Percentiles rank a stretch among this genome's conserved stretches.
Evolutionary conservation across 2,113 vertebrate species (phyloP).

Genomic region (Rhynchopsitta pachyrhyncha): DNA sequence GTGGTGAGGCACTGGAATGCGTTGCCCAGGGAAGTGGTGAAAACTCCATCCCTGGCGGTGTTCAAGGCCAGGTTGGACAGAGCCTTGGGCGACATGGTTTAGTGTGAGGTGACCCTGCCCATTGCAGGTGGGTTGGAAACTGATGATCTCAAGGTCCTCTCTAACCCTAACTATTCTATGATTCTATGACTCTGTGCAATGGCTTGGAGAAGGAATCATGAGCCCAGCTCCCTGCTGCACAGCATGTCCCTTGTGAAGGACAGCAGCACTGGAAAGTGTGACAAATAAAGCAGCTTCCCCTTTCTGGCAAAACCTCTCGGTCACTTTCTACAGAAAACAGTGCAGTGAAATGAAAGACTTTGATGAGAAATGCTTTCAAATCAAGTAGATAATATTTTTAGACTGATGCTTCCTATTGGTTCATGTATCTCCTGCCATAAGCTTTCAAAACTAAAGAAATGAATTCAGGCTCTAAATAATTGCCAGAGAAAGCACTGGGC

Average conservation of each 20-base stretch:
- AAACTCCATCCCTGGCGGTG: not conserved
- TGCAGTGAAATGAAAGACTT: not conserved
- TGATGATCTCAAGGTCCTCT: not conserved
- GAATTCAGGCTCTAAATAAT: not conserved
- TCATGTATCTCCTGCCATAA: not conserved
- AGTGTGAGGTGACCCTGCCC: not conserved
- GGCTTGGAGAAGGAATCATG: not conserved
- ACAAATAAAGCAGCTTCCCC: not conserved
- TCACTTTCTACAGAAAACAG: not conserved
- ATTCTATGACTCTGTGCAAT: not conserved
- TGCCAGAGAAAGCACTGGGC: not conserved
- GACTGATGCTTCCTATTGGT: not conserved
- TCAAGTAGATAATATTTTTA: not conserved
- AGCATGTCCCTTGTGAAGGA: not conserved
- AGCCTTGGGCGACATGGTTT: not conserved
- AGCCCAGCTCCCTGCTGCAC: not conserved
- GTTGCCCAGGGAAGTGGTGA: not conserved
- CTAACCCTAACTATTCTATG: not conserved
- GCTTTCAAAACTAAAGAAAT: slow-evolving; percentile 12
- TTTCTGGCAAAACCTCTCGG: not conserved
- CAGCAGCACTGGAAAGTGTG: accelerated
- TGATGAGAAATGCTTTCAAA: not conserved
- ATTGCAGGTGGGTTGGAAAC: not conserved
- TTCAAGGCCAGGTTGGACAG: not conserved
- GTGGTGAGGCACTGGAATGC: not conserved